Evolutionary conservation across 2,888 invertebrate genomes (phyloP).

Genomic region (Adela reaumurella): DNA sequence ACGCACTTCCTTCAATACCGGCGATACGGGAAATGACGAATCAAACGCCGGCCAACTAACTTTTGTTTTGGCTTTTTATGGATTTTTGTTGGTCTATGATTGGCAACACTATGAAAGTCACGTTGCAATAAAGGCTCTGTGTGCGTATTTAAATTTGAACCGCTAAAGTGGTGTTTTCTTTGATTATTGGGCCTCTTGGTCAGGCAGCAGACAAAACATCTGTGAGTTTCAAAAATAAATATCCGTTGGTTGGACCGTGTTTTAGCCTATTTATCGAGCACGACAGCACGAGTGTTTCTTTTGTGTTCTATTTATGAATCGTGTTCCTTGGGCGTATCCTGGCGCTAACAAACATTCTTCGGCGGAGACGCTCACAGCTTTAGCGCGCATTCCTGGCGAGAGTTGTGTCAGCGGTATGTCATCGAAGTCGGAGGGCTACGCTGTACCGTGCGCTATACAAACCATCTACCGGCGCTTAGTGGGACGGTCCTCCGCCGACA

Average conservation of each 20-base stretch:
- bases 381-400: neutral
- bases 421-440: neutral
- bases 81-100: too few species aligned
- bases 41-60: too few species aligned
- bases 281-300: slow-evolving; percentile 1
- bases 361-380: neutral
- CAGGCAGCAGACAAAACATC: too few species aligned
- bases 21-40: too few species aligned
- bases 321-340: neutral
- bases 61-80: too few species aligned
- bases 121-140: too few species aligned
- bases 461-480: neutral
- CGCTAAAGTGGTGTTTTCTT: too few species aligned
- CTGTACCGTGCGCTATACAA: neutral
- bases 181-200: too few species aligned
- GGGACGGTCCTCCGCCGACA: neutral
- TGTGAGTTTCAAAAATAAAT: neutral
- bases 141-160: too few species aligned
- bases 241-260: neutral
- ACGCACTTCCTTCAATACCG: too few species aligned
- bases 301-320: slow-evolving; percentile 8
- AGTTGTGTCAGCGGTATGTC: neutral
- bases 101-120: too few species aligned
- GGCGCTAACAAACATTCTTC: neutral
- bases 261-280: neutral